Evolutionary conservation across 2,113 vertebrate species (phyloP), one percentile per base, ranked within the genome.

Genomic region (Nerophis ophidion): DNA sequence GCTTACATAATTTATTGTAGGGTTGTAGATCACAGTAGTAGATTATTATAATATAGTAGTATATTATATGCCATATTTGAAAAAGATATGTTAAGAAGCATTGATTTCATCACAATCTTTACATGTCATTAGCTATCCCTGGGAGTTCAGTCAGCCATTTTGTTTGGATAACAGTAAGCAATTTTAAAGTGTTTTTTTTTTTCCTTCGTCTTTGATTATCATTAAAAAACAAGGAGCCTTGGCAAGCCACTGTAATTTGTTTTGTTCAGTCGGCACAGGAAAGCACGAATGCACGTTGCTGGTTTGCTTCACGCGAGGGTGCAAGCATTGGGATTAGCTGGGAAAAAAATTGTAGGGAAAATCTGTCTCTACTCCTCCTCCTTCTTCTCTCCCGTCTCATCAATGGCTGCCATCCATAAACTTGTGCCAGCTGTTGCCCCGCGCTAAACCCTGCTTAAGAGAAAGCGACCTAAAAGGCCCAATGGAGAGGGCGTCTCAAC

Each of bases 381-480:
- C 42, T 7, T 8, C 40, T 40, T 26, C 34, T 36, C 65, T 59
- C 47, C 38, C 61, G 57, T 65, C 65, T 64, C 70, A 65, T 68
- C 77, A 74, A 72, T 42, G 51, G 71, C 68, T 74, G 70, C 68
- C 65, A 48, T 69, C 79, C 60, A 81, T 75, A 81, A 83, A 85
- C 74, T 80, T 70, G 66, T 74, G 80, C 75, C 89, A 88, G 84
- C 86, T 86, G 87, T 86, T 88, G 75, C 71, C 74, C 76, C 5
- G 14, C 11, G 74, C 65, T 86, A 86, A 88, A 78, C 64, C 79
- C 78, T 6, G 78, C 70, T 83, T 80, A 84, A 72, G 63, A 68
- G 83, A 86, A 75, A 87, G 45, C 10, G 81, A 87, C 61, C 81
- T 86, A 86, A 87, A 81, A 61, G 76, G 72, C 68, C 81, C 68